Evolutionary conservation across 2,888 invertebrate genomes (phyloP).

Genomic region (Tetramorium bicarinatum): DNA sequence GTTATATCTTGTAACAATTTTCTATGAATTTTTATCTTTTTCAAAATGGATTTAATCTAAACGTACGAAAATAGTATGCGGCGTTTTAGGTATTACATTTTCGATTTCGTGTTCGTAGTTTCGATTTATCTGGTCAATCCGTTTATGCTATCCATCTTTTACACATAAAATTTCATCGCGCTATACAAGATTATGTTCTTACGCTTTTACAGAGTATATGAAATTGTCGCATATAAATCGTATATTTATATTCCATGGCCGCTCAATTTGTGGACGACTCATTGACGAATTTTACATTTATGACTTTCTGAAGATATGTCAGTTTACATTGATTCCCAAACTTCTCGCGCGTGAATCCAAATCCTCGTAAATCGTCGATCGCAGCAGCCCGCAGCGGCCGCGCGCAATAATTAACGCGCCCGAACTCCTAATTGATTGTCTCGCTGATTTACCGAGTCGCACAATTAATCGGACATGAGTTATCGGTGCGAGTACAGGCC

Average conservation of each 20-base stretch:
- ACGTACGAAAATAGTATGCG: constrained; percentile 4
- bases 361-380: constrained; percentile 53
- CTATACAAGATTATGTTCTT: constrained; percentile 28
- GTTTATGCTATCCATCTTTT: neutral
- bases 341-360: constrained; percentile 32
- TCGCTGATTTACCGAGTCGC: constrained; percentile 58
- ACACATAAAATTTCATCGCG: constrained; percentile 19
- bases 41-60: neutral
- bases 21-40: neutral
- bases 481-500: constrained; percentile 30
- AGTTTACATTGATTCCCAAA: neutral
- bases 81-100: constrained; percentile 1
- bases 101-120: neutral
- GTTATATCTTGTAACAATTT: neutral
- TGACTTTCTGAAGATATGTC: constrained; percentile 5
- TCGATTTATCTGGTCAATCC: constrained; percentile 15
- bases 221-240: constrained; percentile 10
- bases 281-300: constrained; percentile 29
- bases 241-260: constrained; percentile 4
- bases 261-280: neutral
- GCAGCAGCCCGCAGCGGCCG: constrained; percentile 17
- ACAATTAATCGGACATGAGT: constrained; percentile 60
- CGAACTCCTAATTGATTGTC: constrained; percentile 57
- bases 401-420: constrained; percentile 59
- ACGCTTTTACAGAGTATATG: neutral